phyloP scores from a whole-genome alignment of 1,140 invertebrate genomes.

The Octopus sinensis region DNA sequence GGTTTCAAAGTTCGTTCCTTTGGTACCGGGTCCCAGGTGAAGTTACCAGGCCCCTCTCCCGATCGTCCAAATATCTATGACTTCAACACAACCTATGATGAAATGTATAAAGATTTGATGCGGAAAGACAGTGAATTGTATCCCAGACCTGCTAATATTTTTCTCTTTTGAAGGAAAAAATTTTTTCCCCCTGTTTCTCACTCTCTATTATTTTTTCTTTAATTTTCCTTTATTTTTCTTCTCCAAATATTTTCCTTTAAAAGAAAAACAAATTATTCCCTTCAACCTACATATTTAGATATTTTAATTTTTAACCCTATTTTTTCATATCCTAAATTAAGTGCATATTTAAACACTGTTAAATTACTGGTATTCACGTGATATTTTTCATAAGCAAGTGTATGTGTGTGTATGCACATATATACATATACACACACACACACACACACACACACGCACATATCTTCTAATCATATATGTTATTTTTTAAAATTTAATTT shows the following conservation, averaged over 20 bases:
- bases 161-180: neutral
- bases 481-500: too few relatives aligned
- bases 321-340: too few relatives aligned
- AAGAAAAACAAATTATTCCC: too few relatives aligned
- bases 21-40: constrained; percentile 91
- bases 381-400: too few relatives aligned
- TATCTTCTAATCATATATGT: neutral
- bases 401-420: neutral
- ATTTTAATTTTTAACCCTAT: too few relatives aligned
- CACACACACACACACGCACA: neutral
- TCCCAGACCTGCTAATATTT: constrained; percentile 49
- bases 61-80: constrained; percentile 98
- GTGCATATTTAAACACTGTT: too few relatives aligned
- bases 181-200: too few relatives aligned
- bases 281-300: too few relatives aligned
- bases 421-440: neutral
- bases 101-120: constrained; percentile 93
- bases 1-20: constrained; percentile 94
- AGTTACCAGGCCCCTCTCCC: constrained; percentile 88
- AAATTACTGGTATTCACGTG: too few relatives aligned
- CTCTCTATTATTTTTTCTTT: neutral
- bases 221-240: neutral
- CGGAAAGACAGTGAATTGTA: constrained; percentile 67
- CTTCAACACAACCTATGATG: constrained; percentile 90
- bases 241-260: neutral